Evolutionary conservation across 2,113 vertebrate genomes (phyloP), one percentile per base, ranked within the genome.

Genomic region (Pseudopipra pipra): DNA sequence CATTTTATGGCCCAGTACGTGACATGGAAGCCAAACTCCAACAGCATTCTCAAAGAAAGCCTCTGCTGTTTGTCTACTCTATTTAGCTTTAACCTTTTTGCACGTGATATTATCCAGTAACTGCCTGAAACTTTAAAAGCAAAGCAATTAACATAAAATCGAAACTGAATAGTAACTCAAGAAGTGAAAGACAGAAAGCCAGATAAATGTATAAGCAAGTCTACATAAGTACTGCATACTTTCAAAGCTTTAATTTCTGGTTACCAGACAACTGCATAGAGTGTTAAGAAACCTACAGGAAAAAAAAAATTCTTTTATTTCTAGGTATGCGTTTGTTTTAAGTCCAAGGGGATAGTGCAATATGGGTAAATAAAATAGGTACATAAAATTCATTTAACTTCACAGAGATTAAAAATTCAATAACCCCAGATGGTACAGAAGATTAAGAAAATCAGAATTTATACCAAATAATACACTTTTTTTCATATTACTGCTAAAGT

Each of bases 111-210:
- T 92, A 86, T 49, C 17, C n/a, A 74, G 39, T 63, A 91, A 66
- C 47, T 85, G 25, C 35, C 63, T 62, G 37, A 80, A 94, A 89
- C 28, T 89, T 95, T 95, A 90, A 91, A 92, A 89, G 24, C 47
- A 91, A 58, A 83, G 7, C 15, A 74, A 91, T 96, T 95, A 94
- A 89, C 23, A 73, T 75, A n/a, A 95, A 96, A 68, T 52, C 61
- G 70, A 95, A 94, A 87, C 23, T 49, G 47, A 55, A 61, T 37
- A 71, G 18, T 67, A 81, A 66, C 33, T 94, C 83, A 83, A 37
- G 41, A 44, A 28, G 24, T 19, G 35, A 80, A 84, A 94, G 80
- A 4, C 16, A 46, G 5, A 44, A 89, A 78, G 12, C 4, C 35
- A 94, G 75, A 63, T 39, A 81, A 77, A 87, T 17, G 14, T 25